Percentiles rank a stretch among this genome's conserved stretches.
Conservation (phyloP, 2,797 vertebrate species). For the Hypotaenidia philippensis region DNA sequence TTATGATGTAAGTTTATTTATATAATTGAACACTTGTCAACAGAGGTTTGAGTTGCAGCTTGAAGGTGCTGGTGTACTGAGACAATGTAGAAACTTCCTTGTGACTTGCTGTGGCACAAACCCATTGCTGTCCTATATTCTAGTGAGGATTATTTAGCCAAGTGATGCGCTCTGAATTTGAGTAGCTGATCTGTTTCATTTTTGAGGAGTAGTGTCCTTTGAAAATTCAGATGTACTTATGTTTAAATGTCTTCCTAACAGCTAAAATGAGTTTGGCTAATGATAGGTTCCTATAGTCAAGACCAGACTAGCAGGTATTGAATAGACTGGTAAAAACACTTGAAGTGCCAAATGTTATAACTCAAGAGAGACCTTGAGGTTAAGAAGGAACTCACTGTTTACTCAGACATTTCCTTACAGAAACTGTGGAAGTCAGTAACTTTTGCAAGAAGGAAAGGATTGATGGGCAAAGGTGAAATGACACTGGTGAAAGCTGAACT, state of each 20-base stretch:
- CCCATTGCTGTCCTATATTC: background rate
- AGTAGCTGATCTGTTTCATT: background rate
- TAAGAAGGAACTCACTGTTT: conserved; percentile 46
- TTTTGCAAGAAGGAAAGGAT: conserved; percentile 46
- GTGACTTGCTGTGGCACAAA: background rate
- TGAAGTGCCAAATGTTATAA: background rate
- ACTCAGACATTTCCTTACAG: conserved; percentile 62
- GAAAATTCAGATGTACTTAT: background rate
- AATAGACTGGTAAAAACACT: background rate
- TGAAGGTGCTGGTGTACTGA: background rate
- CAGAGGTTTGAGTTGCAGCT: background rate
- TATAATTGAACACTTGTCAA: background rate
- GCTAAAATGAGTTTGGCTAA: background rate
- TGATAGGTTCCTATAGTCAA: background rate
- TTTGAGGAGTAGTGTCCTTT: background rate
- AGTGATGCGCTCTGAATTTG: background rate
- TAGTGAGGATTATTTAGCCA: background rate
- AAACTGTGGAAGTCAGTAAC: conserved; percentile 48
- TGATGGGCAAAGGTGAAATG: conserved; percentile 10
- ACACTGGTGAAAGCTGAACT: background rate
- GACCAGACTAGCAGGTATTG: background rate
- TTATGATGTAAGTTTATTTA: background rate
- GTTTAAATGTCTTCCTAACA: background rate
- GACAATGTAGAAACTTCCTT: background rate
- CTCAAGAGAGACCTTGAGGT: background rate